These are phyloP conservation scores for Anolis carolinensis DNA, from an alignment of 2,113 vertebrate species.

Conservation along the genomic window DNA sequence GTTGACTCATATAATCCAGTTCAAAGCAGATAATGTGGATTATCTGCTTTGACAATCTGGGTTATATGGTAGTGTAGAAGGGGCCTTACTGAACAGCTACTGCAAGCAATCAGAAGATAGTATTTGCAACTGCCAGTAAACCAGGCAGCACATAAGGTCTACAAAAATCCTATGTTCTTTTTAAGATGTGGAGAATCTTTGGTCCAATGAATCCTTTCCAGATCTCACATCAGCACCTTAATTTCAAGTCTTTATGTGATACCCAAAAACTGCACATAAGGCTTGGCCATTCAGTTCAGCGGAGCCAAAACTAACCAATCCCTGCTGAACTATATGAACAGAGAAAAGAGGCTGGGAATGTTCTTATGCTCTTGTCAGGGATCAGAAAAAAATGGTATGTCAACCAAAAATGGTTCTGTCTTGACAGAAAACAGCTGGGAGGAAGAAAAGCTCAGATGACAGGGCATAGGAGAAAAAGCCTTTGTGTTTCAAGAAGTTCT, in stretches of 20 bases:
- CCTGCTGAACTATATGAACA: not conserved
- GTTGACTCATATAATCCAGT: no score
- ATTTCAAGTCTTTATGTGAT: not conserved
- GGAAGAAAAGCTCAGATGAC: not conserved
- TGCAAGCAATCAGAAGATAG: not conserved
- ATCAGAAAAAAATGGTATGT: no score
- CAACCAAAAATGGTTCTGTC: no score
- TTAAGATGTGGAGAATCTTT: not conserved
- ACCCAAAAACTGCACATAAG: not conserved
- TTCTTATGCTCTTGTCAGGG: not conserved
- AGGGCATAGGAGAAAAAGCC: not conserved
- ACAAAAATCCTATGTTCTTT: not conserved
- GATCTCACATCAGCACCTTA: not conserved
- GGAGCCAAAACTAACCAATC: not conserved
- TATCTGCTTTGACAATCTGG: no score
- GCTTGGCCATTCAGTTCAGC: not conserved
- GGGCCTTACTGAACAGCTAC: no score
- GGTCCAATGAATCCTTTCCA: not conserved
- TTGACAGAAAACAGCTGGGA: no score
- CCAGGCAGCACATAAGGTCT: no score
- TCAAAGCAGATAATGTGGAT: no score
- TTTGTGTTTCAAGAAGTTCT: not conserved
- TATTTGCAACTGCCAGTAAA: not conserved
- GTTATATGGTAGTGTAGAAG: no score
- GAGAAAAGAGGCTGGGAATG: not conserved